Evolutionary conservation across 2,797 vertebrate species (phyloP).

Genomic region (Nannoperca obscura): DNA sequence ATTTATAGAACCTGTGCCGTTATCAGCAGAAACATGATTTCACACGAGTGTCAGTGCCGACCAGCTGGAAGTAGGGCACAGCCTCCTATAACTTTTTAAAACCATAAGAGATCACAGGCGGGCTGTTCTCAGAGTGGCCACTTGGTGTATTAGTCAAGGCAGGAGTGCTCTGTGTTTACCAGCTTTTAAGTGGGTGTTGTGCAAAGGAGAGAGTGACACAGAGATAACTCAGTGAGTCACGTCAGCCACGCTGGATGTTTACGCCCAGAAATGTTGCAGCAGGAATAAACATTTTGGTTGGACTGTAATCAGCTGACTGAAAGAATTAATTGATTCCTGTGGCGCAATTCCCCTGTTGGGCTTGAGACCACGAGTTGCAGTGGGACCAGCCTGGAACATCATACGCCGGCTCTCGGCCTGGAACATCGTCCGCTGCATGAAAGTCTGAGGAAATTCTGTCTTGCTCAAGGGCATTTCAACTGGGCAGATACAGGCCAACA

Average conservation of each 20-base stretch:
- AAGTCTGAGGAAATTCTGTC: neutral
- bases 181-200: conserved; percentile 75
- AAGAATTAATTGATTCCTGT: conserved; percentile 13
- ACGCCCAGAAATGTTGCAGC: conserved; percentile 44
- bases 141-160: conserved; percentile 45
- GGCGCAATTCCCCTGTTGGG: conserved; percentile 13
- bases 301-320: conserved; percentile 35
- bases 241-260: conserved; percentile 49
- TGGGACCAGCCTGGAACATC: neutral
- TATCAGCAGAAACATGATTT: conserved; percentile 56
- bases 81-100: conserved; percentile 47
- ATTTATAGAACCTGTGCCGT: conserved; percentile 58
- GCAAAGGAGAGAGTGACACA: conserved; percentile 66
- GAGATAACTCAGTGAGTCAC: conserved; percentile 70
- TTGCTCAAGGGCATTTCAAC: conserved; percentile 30
- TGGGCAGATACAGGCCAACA: conserved; percentile 4
- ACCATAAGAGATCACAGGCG: conserved; percentile 25
- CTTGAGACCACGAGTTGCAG: neutral
- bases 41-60: conserved; percentile 21
- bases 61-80: conserved; percentile 54
- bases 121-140: conserved; percentile 46
- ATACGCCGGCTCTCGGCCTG: neutral
- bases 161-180: conserved; percentile 61
- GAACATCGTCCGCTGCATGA: conserved; percentile 1
- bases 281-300: conserved; percentile 36